Base-by-base conservation (phyloP, 2,113 vertebrate species). In the Macrotis lagotis region DNA sequence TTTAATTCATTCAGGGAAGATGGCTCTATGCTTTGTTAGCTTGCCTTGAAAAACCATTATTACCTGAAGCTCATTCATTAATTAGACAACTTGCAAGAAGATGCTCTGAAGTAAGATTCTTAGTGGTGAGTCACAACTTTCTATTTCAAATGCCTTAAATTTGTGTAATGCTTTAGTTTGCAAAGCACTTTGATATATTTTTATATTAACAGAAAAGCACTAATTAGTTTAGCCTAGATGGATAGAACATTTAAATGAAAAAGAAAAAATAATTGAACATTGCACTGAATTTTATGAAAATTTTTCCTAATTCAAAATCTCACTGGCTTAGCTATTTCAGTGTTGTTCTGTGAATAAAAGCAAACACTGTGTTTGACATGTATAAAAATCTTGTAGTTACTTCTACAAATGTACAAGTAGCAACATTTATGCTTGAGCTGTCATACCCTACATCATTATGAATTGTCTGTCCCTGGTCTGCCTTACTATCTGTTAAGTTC, bases 31-130 rank as follows among this genome's bases (percentile, higher is more conserved):
- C 99, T 28, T 94, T 99, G 95, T 90, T 99, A 96, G 99, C 99
- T 91, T 99, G 99, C 95, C 98, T 99, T 97, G 99, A 99, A 98
- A 99, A 99, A 93, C 99, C 99, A 91, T 98, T 99, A 91, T 97
- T 99, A 83, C 99, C 99, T 93, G 99, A 99, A 98, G 99, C 99
- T 74, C 99, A 99, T 97, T 99, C 99, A 44, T 99, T 99, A 95
- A 99, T 99, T 98, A 98, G 99, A 97, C 99, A 99, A 96, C 98
- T 99, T 96, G 99, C 99, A 28, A 99, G 99, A 97, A 98, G 99
- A 93, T 99, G 99, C 95, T 99, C 99, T 47, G 98, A 99, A 98
- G 99, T 99, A 49, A 99, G 99, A 96, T 98, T 98, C 92, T 97
- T 97, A 8, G 98, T 99, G 99, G 99, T 99, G 98, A 98, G 98